A percentile compares a stretch with the other conserved stretches of the same genome.
These are phyloP conservation scores for Drepanosiphum platanoidis DNA, from an alignment of 2,888 invertebrate genomes.

Conservation along the genomic window DNA sequence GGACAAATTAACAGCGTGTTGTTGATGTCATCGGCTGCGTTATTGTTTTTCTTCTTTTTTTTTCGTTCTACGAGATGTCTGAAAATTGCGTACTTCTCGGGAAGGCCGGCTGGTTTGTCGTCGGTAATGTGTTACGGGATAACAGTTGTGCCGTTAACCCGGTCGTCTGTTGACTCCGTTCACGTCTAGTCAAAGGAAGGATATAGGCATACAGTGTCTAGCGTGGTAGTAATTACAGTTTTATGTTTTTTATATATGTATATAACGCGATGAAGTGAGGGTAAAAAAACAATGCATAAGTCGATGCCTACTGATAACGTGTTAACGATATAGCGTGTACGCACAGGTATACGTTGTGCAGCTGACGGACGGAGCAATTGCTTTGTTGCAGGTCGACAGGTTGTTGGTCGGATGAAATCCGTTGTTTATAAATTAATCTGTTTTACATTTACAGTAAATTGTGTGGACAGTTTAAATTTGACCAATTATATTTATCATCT, in stretches of 20 bases:
- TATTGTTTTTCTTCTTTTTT: not conserved
- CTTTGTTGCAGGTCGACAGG: slow-evolving; percentile 40
- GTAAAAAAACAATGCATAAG: slow-evolving; percentile 23
- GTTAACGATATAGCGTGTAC: slow-evolving; percentile 11
- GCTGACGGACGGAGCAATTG: slow-evolving; percentile 49
- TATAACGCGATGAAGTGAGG: not conserved
- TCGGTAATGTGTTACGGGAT: slow-evolving; percentile 3
- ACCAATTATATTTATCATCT: no score
- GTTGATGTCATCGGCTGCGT: slow-evolving; percentile 10
- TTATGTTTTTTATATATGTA: no score
- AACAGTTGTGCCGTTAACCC: slow-evolving; percentile 60
- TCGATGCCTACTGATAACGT: slow-evolving; percentile 47
- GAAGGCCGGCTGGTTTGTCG: slow-evolving; percentile 39
- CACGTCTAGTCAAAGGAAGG: slow-evolving; percentile 16
- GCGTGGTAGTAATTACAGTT: slow-evolving; percentile 34
- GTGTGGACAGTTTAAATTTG: no score
- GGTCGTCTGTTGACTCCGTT: slow-evolving; percentile 8
- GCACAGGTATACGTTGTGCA: slow-evolving; percentile 31
- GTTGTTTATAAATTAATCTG: slow-evolving; percentile 28
- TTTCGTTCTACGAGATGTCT: not conserved
- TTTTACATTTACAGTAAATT: slow-evolving; percentile 1
- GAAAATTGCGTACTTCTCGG: slow-evolving; percentile 18
- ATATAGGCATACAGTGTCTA: not conserved
- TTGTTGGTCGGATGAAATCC: slow-evolving; percentile 11
- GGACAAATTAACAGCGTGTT: not conserved